Evolutionary conservation across 2,797 vertebrate genomes (phyloP).

Genomic region (Chelon auratus): DNA sequence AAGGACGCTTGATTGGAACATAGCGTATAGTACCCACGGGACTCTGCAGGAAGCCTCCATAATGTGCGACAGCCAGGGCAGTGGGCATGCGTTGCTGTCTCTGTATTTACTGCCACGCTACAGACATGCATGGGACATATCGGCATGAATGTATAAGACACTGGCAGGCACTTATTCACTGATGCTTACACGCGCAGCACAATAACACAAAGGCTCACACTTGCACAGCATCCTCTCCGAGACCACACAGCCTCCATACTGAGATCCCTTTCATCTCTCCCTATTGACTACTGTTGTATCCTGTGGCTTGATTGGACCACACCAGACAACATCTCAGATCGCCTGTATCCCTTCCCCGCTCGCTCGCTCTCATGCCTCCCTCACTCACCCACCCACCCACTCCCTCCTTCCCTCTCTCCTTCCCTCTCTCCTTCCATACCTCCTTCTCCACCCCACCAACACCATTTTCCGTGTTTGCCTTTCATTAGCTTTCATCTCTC

Average conservation of each 20-base stretch:
- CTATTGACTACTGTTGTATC: constrained; percentile 81
- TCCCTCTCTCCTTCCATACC: constrained; percentile 46
- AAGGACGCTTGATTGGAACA: constrained; percentile 64
- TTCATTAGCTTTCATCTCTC: constrained; percentile 88
- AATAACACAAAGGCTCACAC: constrained; percentile 52
- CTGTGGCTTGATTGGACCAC: constrained; percentile 81
- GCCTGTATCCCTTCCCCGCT: constrained; percentile 57
- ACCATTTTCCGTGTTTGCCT: constrained; percentile 80
- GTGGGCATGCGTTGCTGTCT: constrained; percentile 52
- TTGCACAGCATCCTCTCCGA: constrained; percentile 51
- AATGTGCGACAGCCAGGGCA: constrained; percentile 44
- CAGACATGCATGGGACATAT: constrained; percentile 45
- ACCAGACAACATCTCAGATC: constrained; percentile 73
- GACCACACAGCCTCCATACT: constrained; percentile 74
- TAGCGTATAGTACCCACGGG: constrained; percentile 59
- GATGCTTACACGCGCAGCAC: constrained; percentile 27
- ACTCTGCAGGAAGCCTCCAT: constrained; percentile 57
- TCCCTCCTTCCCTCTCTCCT: constrained; percentile 28
- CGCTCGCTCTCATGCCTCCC: constrained; percentile 10
- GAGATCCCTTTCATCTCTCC: constrained; percentile 80
- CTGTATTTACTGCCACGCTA: constrained; percentile 38
- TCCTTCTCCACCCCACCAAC: constrained; percentile 55
- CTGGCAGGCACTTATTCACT: constrained; percentile 58
- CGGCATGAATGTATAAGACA: constrained; percentile 48
- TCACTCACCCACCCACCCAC: constrained; percentile 12